phyloP scores from a whole-genome alignment of 2,888 invertebrate species.

The Ennomos fuscantarius region DNA sequence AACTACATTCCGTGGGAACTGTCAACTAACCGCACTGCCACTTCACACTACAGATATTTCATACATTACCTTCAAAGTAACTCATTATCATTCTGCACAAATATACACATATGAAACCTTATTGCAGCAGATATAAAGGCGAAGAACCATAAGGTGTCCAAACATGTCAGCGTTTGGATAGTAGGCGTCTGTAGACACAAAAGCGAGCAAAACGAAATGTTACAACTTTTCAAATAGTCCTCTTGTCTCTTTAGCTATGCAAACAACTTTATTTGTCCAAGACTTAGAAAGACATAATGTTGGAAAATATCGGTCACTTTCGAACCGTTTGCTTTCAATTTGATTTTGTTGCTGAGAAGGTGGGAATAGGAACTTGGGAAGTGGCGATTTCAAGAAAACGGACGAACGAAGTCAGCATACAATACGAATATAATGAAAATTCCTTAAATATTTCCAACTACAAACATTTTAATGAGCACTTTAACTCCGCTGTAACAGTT shows the following conservation, averaged over 20 bases:
- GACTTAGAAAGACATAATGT: constrained; percentile 35
- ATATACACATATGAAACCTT: constrained; percentile 19
- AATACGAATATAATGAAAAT: constrained; percentile 21
- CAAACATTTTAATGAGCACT: constrained; percentile 38
- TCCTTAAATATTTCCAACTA: constrained; percentile 20
- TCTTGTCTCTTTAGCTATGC: constrained; percentile 40
- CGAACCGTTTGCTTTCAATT: constrained; percentile 38
- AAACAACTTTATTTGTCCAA: constrained; percentile 39
- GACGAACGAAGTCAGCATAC: constrained; percentile 28
- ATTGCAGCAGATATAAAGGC: constrained; percentile 17
- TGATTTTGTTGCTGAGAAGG: constrained; percentile 18
- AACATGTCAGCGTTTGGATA: constrained; percentile 28
- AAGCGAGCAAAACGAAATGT: constrained; percentile 36
- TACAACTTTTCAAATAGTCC: constrained; percentile 36
- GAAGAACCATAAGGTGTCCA: constrained; percentile 16
- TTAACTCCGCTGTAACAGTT: constrained; percentile 1
- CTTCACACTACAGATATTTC: constrained; percentile 38
- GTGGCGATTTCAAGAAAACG: constrained; percentile 34
- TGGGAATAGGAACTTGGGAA: constrained; percentile 31
- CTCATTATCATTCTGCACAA: constrained; percentile 23
- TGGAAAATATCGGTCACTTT: constrained; percentile 41
- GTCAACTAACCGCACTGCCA: constrained; percentile 55
- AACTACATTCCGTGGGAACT: constrained; percentile 66
- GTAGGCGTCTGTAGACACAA: constrained; percentile 41
- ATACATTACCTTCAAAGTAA: constrained; percentile 18